phyloP scores from a whole-genome alignment of 1,140 invertebrate species.

The Pemphigus obesinymphae region DNA sequence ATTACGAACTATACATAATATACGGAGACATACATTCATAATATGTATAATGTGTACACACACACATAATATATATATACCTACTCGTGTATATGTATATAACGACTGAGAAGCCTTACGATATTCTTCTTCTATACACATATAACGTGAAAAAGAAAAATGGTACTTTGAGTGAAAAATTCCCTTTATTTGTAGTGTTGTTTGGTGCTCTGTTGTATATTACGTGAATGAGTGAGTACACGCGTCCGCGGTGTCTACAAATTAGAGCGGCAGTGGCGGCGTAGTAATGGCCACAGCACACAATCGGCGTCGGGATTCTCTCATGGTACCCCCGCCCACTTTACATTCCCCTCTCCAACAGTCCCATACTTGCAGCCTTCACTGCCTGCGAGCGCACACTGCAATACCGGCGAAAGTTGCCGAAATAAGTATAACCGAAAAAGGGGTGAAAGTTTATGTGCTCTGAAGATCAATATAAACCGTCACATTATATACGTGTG shows the following conservation, averaged over 20 bases:
- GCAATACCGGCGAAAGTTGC: slow-evolving; percentile 22
- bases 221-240: neutral
- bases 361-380: neutral
- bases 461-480: slow-evolving; percentile 28
- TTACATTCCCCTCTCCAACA: too few species aligned
- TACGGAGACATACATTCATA: too few species aligned
- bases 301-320: slow-evolving; percentile 30
- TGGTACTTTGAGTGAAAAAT: neutral
- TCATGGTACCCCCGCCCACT: neutral
- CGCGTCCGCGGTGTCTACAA: slow-evolving; percentile 16
- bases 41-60: too few species aligned
- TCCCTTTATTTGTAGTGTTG: neutral
- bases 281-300: slow-evolving; percentile 19
- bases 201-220: too few species aligned
- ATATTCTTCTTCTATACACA: too few species aligned
- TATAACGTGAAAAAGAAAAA: neutral
- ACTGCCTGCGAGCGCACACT: neutral
- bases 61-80: too few species aligned
- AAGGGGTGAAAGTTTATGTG: slow-evolving; percentile 36
- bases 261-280: slow-evolving; percentile 17
- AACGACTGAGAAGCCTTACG: too few species aligned
- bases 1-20: too few species aligned
- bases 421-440: slow-evolving; percentile 33
- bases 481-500: neutral
- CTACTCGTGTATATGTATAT: too few species aligned